phyloP scores from a whole-genome alignment of 1,140 invertebrate species.

The Halesus radiatus region DNA sequence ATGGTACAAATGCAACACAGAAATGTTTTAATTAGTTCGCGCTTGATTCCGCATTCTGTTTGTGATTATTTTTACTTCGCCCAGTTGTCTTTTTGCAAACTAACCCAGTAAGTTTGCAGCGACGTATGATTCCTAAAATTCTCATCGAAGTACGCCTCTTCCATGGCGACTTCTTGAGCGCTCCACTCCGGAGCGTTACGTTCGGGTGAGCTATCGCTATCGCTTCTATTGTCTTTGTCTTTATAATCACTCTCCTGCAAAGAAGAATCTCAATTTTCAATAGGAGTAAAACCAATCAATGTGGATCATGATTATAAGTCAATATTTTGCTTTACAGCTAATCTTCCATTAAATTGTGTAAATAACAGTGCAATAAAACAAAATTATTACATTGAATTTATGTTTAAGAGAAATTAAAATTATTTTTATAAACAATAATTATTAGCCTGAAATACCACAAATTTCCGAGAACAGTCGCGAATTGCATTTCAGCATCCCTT shows the following conservation, averaged over 20 bases:
- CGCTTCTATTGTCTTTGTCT: neutral
- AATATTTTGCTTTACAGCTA: too few species aligned
- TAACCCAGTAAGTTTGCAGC: conserved; percentile 48
- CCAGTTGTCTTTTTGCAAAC: conserved; percentile 23
- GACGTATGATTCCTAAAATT: conserved; percentile 35
- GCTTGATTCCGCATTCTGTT: conserved; percentile 8
- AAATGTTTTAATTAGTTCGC: conserved; percentile 26
- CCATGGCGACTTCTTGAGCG: neutral
- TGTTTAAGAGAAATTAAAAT: too few species aligned
- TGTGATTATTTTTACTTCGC: neutral
- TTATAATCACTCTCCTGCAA: conserved; percentile 15
- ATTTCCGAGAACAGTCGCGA: too few species aligned
- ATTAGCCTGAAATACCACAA: too few species aligned
- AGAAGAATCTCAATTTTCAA: conserved; percentile 13
- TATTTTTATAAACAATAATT: too few species aligned
- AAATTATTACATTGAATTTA: too few species aligned
- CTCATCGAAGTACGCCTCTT: conserved; percentile 50
- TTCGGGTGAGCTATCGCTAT: conserved; percentile 38
- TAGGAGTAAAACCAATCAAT: neutral
- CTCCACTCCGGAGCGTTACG: neutral
- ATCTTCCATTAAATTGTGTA: too few species aligned
- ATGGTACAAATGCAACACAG: conserved; percentile 6
- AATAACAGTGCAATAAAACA: too few species aligned
- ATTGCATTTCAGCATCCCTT: too few species aligned
- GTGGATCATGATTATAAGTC: too few species aligned